These are phyloP conservation scores for Belgica antarctica DNA, from an alignment of 2,888 invertebrate genomes.

Conservation along the genomic window DNA sequence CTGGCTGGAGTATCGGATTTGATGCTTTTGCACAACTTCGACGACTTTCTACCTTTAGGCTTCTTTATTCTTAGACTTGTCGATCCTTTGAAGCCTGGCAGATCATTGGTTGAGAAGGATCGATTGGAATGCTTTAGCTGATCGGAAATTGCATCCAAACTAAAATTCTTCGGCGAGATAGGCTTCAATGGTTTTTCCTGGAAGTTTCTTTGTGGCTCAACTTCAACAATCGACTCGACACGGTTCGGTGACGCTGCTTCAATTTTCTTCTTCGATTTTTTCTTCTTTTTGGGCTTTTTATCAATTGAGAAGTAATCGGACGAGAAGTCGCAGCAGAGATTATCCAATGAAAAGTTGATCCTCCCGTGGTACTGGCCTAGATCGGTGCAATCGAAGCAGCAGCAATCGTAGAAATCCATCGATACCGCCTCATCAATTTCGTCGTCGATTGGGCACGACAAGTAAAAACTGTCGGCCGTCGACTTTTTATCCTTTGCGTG, in stretches of 20 bases:
- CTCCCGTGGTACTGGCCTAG: constrained; percentile 13
- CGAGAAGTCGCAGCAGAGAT: constrained; percentile 26
- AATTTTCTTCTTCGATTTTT: constrained; percentile 38
- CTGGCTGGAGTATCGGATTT: constrained; percentile 26
- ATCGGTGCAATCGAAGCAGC: constrained; percentile 38
- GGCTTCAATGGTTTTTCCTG: constrained; percentile 6
- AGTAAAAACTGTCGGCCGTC: constrained; percentile 6
- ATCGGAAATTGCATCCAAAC: constrained; percentile 33
- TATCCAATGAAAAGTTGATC: constrained; percentile 35
- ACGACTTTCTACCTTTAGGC: constrained; percentile 32
- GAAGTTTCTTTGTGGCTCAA: neutral
- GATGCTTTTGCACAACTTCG: constrained; percentile 24
- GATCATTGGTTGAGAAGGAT: constrained; percentile 40
- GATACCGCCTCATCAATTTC: constrained; percentile 11
- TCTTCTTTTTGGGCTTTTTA: constrained; percentile 39
- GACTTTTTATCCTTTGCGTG: neutral
- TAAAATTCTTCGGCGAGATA: constrained; percentile 23
- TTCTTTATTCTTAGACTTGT: constrained; percentile 22
- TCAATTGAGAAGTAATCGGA: neutral
- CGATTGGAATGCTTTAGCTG: constrained; percentile 25
- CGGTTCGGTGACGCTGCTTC: constrained; percentile 25
- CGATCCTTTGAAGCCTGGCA: constrained; percentile 25
- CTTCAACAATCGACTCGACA: neutral
- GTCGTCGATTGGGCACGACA: constrained; percentile 22
- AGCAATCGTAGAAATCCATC: constrained; percentile 37